Evolutionary conservation across 2,888 invertebrate species (phyloP), one percentile per base, ranked within the genome.

Genomic region (Zygaena filipendulae): DNA sequence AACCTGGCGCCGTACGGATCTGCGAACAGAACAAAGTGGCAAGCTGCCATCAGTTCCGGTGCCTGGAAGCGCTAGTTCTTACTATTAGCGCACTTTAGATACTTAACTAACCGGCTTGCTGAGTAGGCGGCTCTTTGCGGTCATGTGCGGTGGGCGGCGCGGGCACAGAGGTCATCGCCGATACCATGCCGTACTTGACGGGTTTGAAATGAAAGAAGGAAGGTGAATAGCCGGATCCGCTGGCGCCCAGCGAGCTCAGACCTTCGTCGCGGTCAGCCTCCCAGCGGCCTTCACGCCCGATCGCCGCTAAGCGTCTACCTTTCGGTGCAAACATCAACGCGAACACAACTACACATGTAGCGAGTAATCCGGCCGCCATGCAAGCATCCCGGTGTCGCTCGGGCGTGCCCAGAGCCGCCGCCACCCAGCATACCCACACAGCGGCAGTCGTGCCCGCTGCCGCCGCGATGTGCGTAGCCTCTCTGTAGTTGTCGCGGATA

Each of bases 121-220:
- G 80, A 68, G 79, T 66, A 47, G 72, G 70, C 55, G 67, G 66
- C 52, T 75, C 81, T 71, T 79, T 84, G 71, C 68, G 83, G 70
- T 70, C 79, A 40, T 63, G 69, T 54, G 60, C 66, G 49, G 59
- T 68, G 46, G 54, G 70, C 51, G 66, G 79, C 54, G 50, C 56
- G 13, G 66, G 64, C 39, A 46, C 53, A 9, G 70, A 56, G 38
- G 62, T 66, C 40, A 62, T 60, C 30, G 82, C 82, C 49, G 85
- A 71, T 68, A 87, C 87, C 54, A 87, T 83, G 40, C 87, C 88
- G 55, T 89, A 88, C 59, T 91, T 90, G 40, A 90, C 86, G 23
- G 94, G 94, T 67, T 94, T 94, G 72, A 94, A 93, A 80, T 94
- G 94, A 67, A 94, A 93, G 75, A 95, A 95, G 8, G 92, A 92